Conservation (phyloP, 2,113 vertebrate species). For the Phocoena phocoena region DNA sequence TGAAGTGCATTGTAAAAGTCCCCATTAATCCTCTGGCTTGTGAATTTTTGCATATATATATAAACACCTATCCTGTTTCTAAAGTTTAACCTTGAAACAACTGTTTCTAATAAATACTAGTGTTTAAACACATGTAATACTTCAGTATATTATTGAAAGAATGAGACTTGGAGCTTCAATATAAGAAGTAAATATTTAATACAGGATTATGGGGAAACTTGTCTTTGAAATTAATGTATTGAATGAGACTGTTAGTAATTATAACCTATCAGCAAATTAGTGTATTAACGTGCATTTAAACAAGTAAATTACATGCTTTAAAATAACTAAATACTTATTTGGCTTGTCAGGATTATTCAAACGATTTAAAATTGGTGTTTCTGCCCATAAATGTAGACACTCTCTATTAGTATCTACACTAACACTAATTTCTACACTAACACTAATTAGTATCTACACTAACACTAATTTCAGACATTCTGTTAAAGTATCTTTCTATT, state of each 20-base stretch:
- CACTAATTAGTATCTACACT: not conserved
- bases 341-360: conserved; percentile 26
- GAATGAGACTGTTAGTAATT: conserved; percentile 40
- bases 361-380: conserved; percentile 4
- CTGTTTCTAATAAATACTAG: conserved; percentile 69
- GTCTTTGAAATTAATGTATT: conserved; percentile 33
- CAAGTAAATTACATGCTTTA: conserved; percentile 28
- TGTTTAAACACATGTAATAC: not conserved
- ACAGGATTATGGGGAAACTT: not conserved
- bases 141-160: conserved; percentile 1
- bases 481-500: not conserved
- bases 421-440: not conserved
- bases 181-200: conserved; percentile 15
- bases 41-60: not conserved
- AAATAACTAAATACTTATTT: conserved; percentile 55
- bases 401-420: not conserved
- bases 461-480: not conserved
- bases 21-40: not conserved
- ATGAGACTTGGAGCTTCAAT: not conserved
- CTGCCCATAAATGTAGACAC: not conserved
- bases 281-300: conserved; percentile 51
- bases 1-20: not conserved
- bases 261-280: conserved; percentile 39
- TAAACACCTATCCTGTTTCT: conserved; percentile 1
- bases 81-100: not conserved